Evolutionary conservation across 1,140 invertebrate species (phyloP).

Genomic region (Dysdera silvatica): DNA sequence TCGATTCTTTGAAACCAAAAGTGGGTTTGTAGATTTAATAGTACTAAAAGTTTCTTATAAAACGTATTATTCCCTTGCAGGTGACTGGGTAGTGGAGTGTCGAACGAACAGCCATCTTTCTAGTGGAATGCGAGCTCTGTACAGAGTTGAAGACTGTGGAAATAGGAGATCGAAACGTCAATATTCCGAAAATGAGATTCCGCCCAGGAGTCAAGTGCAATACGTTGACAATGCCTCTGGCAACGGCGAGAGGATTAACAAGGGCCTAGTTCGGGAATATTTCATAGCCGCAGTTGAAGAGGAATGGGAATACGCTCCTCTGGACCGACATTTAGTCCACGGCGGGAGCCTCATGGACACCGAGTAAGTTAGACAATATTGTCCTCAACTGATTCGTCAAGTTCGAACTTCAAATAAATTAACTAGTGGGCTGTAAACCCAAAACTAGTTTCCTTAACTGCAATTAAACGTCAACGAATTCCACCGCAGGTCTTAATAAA

Average conservation of each 20-base stretch:
- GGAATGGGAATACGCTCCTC: constrained; percentile 39
- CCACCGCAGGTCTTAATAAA: too few relatives aligned
- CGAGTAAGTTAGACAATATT: constrained; percentile 6
- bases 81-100: constrained; percentile 25
- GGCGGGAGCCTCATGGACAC: constrained; percentile 17
- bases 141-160: constrained; percentile 13
- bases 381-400: too few relatives aligned
- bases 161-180: constrained; percentile 13
- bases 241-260: neutral
- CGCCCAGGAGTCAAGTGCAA: constrained; percentile 10
- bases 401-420: too few relatives aligned
- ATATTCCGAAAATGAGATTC: neutral
- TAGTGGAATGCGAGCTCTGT: constrained; percentile 23
- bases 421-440: too few relatives aligned
- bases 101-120: constrained; percentile 17
- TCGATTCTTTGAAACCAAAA: too few relatives aligned
- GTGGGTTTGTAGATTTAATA: too few relatives aligned
- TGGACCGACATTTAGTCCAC: constrained; percentile 21
- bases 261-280: constrained; percentile 31
- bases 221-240: neutral
- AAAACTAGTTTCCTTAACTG: too few relatives aligned
- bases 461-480: too few relatives aligned
- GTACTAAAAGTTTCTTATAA: too few relatives aligned
- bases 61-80: neutral
- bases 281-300: constrained; percentile 40